Base-by-base conservation (phyloP, 2,113 vertebrate genomes). In the Cynocephalus volans region DNA sequence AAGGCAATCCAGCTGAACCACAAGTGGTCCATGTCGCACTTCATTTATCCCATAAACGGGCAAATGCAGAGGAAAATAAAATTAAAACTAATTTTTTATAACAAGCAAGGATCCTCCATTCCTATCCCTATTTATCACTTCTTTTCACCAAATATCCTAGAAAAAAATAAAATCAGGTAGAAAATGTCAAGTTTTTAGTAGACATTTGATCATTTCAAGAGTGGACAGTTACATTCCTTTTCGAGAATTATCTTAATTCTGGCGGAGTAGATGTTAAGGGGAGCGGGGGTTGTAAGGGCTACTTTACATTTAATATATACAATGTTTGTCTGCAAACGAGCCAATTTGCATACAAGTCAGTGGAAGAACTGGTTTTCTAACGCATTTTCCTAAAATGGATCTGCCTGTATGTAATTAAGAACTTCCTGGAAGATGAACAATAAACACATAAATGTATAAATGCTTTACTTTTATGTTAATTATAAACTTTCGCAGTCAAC, bases 161-260 rank as follows among this genome's bases (percentile, higher is more conserved):
- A 52, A 72, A 79, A 69, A 17, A 69, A 80, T 33, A 23, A 94
- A 89, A 81, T 58, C 62, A 62, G 86, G 15, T n/a, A 65, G 31
- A 87, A 70, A 76, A 70, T 69, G 28, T 90, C 23, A 72, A 50
- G 18, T 23, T 67, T 70, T 76, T 72, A 72, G 17, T 70, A 93
- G 60, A 95, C 24, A 81, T n/a, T 62, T 52, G 80, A 80, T n/a
- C 52, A 83, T 77, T 95, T 93, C 69, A 94, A 62, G 19, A 64
- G 21, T 36, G 31, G 45, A 7, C 18, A 64, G 6, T 88, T 50
- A 76, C 14, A 81, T 64, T 62, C 12, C n/a, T 89, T 69, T 85
- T 64, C 73, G 75, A 31, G 41, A 75, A 77, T 60, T 80, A 8
- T 76, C 52, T 48, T 65, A 88, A 83, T 76, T 52, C 12, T 52